A percentile compares a stretch with the other conserved stretches of the same genome.
Conservation (phyloP, 2,797 vertebrate species). For the Gymnoscopelus braueri region DNA sequence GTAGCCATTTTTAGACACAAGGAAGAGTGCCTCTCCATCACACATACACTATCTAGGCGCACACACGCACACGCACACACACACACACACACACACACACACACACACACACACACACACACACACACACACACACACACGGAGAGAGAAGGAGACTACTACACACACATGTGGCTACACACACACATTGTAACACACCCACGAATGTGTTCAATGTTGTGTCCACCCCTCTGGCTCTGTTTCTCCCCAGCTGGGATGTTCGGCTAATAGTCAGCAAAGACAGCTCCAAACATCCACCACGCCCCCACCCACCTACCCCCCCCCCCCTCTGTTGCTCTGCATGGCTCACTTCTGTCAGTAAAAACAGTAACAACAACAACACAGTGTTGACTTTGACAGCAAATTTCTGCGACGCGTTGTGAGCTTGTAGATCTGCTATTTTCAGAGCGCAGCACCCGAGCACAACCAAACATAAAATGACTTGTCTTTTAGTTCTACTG, state of each 20-base stretch:
- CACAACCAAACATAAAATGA: no score
- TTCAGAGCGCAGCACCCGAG: no score
- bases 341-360: slow-evolving; percentile 25
- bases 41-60: slow-evolving; percentile 10
- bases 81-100: slow-evolving; percentile 6
- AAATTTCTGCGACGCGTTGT: no score
- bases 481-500: no score
- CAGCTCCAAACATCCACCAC: slow-evolving; percentile 8
- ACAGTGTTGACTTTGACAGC: not conserved
- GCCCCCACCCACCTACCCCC: slow-evolving; percentile 2
- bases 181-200: not conserved
- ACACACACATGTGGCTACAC: slow-evolving; percentile 16
- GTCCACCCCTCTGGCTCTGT: not conserved
- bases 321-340: not conserved
- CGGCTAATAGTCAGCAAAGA: slow-evolving; percentile 19
- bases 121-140: slow-evolving; percentile 11
- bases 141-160: not conserved
- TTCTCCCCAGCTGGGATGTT: slow-evolving; percentile 8
- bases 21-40: slow-evolving; percentile 55
- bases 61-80: not conserved
- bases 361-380: slow-evolving; percentile 6
- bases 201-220: not conserved
- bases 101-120: slow-evolving; percentile 8
- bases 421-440: no score
- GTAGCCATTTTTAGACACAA: slow-evolving; percentile 40